These are phyloP conservation scores for Orchesella cincta DNA, from an alignment of 1,140 invertebrate genomes.

Conservation along the genomic window DNA sequence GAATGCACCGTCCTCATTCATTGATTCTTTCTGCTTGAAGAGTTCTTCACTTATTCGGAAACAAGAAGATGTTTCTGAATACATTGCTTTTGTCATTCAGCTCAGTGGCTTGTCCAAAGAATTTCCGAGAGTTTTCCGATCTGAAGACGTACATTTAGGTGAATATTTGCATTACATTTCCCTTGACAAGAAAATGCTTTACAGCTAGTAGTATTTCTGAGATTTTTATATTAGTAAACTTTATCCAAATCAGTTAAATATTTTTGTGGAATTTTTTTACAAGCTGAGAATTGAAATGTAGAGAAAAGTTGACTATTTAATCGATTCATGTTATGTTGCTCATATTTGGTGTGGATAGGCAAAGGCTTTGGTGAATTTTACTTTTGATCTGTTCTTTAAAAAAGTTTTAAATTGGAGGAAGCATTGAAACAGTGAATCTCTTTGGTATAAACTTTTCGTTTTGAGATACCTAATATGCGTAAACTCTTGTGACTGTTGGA, in stretches of 20 bases:
- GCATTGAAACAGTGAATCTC: neutral
- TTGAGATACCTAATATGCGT: slow-evolving; percentile 11
- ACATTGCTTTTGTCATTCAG: slow-evolving; percentile 24
- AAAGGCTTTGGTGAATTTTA: neutral
- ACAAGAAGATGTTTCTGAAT: neutral
- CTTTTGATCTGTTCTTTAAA: neutral
- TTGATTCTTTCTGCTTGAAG: slow-evolving; percentile 22
- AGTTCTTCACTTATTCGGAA: slow-evolving; percentile 16
- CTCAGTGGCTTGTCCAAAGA: slow-evolving; percentile 13
- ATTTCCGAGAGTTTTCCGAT: slow-evolving; percentile 15
- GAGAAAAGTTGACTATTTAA: too few species aligned
- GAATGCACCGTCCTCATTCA: slow-evolving; percentile 12
- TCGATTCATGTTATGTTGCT: neutral
- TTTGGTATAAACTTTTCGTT: neutral
- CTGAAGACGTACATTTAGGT: too few species aligned
- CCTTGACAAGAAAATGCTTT: too few species aligned
- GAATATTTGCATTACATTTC: too few species aligned
- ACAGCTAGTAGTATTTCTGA: too few species aligned
- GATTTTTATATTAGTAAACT: neutral
- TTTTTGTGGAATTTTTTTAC: too few species aligned
- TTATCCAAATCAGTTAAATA: too few species aligned
- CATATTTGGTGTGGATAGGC: neutral
- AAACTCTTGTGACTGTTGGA: neutral
- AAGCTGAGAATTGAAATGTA: too few species aligned
- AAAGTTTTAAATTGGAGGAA: slow-evolving; percentile 23